Percentiles rank a stretch among this genome's conserved stretches.
phyloP scores from a whole-genome alignment of 37 sponge, comb jelly and placozoan genomes.

The Theonella swinhoei region DNA sequence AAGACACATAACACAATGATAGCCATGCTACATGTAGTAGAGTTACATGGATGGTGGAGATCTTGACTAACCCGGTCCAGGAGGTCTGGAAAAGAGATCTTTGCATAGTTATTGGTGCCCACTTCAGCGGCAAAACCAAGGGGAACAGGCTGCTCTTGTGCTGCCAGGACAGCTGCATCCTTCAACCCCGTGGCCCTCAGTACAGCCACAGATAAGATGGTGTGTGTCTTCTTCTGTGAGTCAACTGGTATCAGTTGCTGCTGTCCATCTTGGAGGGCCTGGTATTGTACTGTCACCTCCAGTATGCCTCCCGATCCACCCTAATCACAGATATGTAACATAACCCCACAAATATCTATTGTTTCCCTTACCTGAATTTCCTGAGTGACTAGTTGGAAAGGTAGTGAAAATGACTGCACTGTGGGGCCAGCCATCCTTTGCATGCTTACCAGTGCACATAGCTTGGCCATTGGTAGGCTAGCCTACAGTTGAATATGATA shows the following conservation, averaged over 20 bases:
- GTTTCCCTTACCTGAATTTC: conserved; percentile 1
- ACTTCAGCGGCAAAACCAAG: conserved; percentile 54
- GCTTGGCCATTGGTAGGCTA: conserved; percentile 71
- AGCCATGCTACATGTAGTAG: too few species aligned
- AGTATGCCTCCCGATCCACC: conserved; percentile 37
- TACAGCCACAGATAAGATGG: conserved; percentile 55
- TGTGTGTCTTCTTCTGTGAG: neutral
- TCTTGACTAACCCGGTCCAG: neutral
- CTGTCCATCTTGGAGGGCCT: neutral
- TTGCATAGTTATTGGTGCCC: conserved; percentile 60
- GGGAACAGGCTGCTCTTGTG: conserved; percentile 27
- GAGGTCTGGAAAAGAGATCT: conserved; percentile 25
- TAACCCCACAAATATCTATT: neutral
- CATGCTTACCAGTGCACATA: conserved; percentile 85
- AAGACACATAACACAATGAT: too few species aligned
- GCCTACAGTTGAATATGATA: conserved; percentile 42
- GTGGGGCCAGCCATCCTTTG: conserved; percentile 1
- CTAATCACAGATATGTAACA: neutral
- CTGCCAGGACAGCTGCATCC: conserved; percentile 48
- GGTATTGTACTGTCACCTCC: conserved; percentile 59
- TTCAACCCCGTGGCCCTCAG: conserved; percentile 78
- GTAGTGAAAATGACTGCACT: conserved; percentile 55
- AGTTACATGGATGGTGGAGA: too few species aligned
- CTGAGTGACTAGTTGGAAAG: conserved; percentile 37
- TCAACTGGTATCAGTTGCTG: neutral